Evolutionary conservation across 2,113 vertebrate genomes (phyloP).

Genomic region (Centropristis striata): DNA sequence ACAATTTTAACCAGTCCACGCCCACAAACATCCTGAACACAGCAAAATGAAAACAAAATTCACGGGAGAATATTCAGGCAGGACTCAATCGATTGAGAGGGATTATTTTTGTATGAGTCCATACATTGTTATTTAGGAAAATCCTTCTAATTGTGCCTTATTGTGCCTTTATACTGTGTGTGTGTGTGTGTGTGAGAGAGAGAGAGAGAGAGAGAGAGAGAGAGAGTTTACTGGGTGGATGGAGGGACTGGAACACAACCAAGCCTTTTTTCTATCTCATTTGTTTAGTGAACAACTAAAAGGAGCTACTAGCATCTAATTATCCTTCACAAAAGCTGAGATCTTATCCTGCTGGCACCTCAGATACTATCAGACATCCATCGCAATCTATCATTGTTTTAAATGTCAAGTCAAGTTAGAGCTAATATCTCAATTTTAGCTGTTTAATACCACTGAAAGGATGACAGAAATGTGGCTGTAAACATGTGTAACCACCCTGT

Average conservation of each 20-base stretch:
- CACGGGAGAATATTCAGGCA: too few species aligned
- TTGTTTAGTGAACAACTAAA: neutral
- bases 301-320: neutral
- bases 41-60: too few species aligned
- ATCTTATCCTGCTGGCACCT: conserved; percentile 8
- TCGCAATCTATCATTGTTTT: neutral
- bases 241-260: neutral
- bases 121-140: too few species aligned
- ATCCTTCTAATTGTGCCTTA: too few species aligned
- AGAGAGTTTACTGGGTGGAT: too few species aligned
- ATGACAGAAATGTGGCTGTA: conserved; percentile 1
- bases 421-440: neutral
- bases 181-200: neutral
- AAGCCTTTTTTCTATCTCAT: neutral
- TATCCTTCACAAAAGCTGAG: neutral
- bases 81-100: too few species aligned
- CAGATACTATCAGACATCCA: neutral
- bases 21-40: too few species aligned
- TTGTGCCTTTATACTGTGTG: too few species aligned
- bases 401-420: neutral
- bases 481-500: neutral
- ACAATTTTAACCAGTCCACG: too few species aligned
- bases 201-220: too few species aligned
- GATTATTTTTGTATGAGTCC: too few species aligned
- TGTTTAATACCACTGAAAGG: neutral